Base-by-base conservation (phyloP, 2,888 invertebrate genomes). In the Eupithecia vulgata region DNA sequence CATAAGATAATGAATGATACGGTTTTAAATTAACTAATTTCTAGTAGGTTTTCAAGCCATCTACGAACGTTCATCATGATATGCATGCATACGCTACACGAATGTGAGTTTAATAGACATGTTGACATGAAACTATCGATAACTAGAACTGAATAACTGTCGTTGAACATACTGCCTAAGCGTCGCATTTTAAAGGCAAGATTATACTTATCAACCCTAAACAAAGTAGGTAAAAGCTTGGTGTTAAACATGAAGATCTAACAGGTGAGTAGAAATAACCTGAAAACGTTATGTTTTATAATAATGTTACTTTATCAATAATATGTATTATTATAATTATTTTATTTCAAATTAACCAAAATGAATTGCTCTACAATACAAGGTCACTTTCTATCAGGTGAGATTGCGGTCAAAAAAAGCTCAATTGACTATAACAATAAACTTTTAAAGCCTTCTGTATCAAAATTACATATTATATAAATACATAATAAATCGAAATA, bases 71-170 rank as follows among this genome's bases (percentile, higher is more conserved):
- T 3, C 21, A 52, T 52, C 12, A 52, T 57, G 25, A 57, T 57
- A 25, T 57, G 25, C 21, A 52, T 52, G 12, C 57, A 25, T 25
- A 57, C 25, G 12, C 37, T 6, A 40, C 52, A 66, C 45, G 30
- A 68, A 69, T 66, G 69, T 65, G 64, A 48, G 65, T 71, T 37
- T 71, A 73, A 68, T 71, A 59, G 71, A 65, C 59, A n/a, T 68
- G 66, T 66, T 67, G 68, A 74, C 71, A 84, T 82, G 82, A 78
- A 79, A 83, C 83, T 84, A 85, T 84, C 83, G 84, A 85, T 87
- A 81, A 80, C 91, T 91, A 89, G 91, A 92, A 91, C 34, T 21
- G 57, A 67, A 73, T 64, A 70, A 48, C 10, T 52, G 57, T 13
- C 12, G 57, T 25, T 25, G 25, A 57, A 57, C 52, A 67, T 40